Base-by-base conservation (phyloP, 1,140 invertebrate species). In the Muscidifurax raptorellus region DNA sequence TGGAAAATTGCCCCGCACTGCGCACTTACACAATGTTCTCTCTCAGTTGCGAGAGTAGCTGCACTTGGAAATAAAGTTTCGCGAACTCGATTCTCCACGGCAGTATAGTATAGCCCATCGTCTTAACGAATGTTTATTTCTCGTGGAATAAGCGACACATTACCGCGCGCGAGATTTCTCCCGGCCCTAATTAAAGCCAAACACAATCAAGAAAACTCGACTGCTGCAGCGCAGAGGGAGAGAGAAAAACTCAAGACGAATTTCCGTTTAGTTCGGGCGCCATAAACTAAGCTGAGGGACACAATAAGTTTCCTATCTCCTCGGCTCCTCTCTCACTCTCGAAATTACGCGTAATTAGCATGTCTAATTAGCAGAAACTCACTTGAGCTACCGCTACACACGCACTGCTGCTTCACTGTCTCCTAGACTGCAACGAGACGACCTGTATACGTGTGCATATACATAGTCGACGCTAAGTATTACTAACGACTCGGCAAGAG, bases 291-390 rank as follows among this genome's bases (percentile, higher is more conserved):
- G 40, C 74, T 40, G 12, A 30, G 12, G 67, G 32, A 25, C 25
- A 80, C 66, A 82, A 82, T 75, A 82, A 75, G 44, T 82, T 82
- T 25, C 69, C 27, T 82, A 82, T 82, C 80, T 80, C 32, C 13
- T 22, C 67, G 32, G 9, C 27, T 81, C 67, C 10, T 71, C 22
- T 44, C 30, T 44, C 7, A 13, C 6, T 59, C 44, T 74, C 36
- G 59, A 74, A 81, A 81, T 81, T 72, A 30, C 27, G 52, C 52
- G 47, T 66, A 75, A 82, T 82, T 82, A 82, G 80, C 80, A 82
- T 82, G 44, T 75, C 47, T 82, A 82, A 82, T 82, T 82, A 82
- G 32, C 71, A 32, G 69, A 59, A 52, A 52, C 64, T 81, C 80
- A 32, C 69, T 79, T 2, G 74, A 30, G n/a, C 27, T 69, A 5